Evolutionary conservation across 2,888 invertebrate species (phyloP).

Genomic region (Pardosa pseudoannulata): DNA sequence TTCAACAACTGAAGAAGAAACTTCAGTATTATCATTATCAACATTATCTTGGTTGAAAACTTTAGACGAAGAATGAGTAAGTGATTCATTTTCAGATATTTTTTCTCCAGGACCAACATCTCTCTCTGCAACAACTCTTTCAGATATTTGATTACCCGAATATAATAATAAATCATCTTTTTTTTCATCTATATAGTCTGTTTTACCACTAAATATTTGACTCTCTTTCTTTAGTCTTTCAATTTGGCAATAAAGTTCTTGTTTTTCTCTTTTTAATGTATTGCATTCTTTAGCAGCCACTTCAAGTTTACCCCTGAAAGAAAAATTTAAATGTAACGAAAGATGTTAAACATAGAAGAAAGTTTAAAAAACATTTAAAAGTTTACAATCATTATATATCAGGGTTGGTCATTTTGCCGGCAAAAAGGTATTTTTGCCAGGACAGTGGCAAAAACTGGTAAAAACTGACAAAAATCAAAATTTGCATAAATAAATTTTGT

Average conservation of each 20-base stretch:
- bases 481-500: no score
- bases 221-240: constrained; percentile 64
- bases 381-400: no score
- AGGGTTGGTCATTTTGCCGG: no score
- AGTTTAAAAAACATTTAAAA: no score
- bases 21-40: constrained; percentile 31
- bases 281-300: constrained; percentile 83
- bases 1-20: constrained; percentile 51
- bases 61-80: constrained; percentile 17
- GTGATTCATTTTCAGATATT: constrained; percentile 34
- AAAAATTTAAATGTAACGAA: no score
- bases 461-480: no score
- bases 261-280: constrained; percentile 69
- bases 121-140: constrained; percentile 70
- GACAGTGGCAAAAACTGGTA: no score
- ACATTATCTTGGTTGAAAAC: constrained; percentile 20
- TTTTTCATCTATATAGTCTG: constrained; percentile 48
- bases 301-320: constrained; percentile 85
- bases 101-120: constrained; percentile 68
- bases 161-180: constrained; percentile 44
- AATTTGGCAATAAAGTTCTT: constrained; percentile 60
- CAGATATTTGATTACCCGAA: constrained; percentile 13
- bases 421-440: no score
- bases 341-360: no score
- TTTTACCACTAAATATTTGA: constrained; percentile 44